Evolutionary conservation across 2,888 invertebrate species (phyloP).

Genomic region (Rugalucina vietnamica): DNA sequence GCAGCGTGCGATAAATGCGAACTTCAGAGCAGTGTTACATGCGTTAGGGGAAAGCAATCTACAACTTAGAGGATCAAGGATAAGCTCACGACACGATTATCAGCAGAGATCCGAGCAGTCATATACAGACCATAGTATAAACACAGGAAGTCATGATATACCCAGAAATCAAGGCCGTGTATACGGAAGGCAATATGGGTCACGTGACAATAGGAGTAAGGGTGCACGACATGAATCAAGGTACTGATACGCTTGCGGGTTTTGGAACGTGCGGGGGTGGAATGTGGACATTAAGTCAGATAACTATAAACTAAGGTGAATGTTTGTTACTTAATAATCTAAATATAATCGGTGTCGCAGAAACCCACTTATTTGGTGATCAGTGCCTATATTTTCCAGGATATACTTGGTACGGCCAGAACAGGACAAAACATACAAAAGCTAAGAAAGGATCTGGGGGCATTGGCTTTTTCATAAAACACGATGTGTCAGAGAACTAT

Average conservation of each 20-base stretch:
- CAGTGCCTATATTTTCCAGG: neutral
- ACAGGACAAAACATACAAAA: neutral
- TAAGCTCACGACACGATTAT: neutral
- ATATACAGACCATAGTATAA: neutral
- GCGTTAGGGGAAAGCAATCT: neutral
- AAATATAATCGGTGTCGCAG: neutral
- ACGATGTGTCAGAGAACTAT: neutral
- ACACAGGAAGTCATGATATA: no score
- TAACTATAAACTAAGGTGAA: neutral
- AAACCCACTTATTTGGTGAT: neutral
- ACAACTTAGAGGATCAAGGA: neutral
- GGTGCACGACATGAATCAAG: no score
- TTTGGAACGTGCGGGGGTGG: neutral
- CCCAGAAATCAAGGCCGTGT: no score
- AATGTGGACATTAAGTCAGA: neutral
- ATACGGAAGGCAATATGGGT: no score
- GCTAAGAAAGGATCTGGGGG: neutral
- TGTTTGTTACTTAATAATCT: neutral
- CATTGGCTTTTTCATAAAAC: neutral
- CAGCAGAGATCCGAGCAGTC: neutral
- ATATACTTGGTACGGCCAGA: neutral
- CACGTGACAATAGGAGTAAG: no score
- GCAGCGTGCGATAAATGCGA: neutral
- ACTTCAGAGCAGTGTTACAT: neutral
- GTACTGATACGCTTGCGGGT: no score